Conservation (phyloP, 1,140 invertebrate genomes). For the Ooceraea biroi region DNA sequence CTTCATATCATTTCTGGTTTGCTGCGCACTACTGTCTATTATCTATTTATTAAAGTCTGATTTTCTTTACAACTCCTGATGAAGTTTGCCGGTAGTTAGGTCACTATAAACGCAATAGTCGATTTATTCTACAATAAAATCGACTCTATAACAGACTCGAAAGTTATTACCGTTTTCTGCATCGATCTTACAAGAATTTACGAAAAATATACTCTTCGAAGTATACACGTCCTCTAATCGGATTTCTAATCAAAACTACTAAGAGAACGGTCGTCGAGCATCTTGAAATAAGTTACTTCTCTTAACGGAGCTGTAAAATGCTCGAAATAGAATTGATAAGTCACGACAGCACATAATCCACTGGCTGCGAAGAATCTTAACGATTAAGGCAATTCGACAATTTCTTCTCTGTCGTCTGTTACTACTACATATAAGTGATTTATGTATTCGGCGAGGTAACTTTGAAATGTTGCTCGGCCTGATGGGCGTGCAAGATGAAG, state of each 20-base stretch:
- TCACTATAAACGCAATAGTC: constrained; percentile 35
- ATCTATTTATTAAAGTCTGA: constrained; percentile 26
- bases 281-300: constrained; percentile 20
- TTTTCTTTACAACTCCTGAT: not conserved
- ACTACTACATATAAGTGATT: constrained; percentile 33
- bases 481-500: constrained; percentile 85
- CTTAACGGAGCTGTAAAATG: constrained; percentile 2
- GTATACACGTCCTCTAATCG: constrained; percentile 4
- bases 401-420: not conserved
- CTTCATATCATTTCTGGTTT: not conserved
- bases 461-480: constrained; percentile 86
- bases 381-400: constrained; percentile 70
- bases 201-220: constrained; percentile 54
- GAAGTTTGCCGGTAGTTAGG: not conserved
- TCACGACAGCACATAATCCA: not conserved
- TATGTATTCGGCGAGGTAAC: constrained; percentile 82
- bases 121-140: constrained; percentile 12
- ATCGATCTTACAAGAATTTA: constrained; percentile 22
- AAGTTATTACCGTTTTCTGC: constrained; percentile 6
- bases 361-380: constrained; percentile 36
- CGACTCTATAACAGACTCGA: not conserved
- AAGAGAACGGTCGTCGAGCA: constrained; percentile 48
- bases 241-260: constrained; percentile 39
- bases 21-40: constrained; percentile 1
- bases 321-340: constrained; percentile 1